These are phyloP conservation scores for Cololabis saira DNA, from an alignment of 2,113 vertebrate genomes.

Conservation along the genomic window DNA sequence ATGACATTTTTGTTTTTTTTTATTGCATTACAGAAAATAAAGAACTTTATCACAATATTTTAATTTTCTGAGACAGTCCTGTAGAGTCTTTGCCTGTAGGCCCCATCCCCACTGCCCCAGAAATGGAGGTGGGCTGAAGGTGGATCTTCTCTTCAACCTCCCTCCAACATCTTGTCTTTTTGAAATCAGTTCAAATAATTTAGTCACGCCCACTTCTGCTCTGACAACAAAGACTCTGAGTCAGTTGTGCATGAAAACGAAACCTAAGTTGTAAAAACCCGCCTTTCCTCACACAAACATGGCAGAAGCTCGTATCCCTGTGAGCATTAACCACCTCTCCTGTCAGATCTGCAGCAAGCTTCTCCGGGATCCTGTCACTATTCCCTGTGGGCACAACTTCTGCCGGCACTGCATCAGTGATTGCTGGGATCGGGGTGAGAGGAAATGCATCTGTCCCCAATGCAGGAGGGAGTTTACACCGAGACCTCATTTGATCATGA, in stretches of 20 bases:
- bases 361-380: conserved; percentile 77
- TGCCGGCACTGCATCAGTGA: conserved; percentile 24
- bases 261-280: background rate
- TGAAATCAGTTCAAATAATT: conserved; percentile 8
- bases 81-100: too few relatives aligned
- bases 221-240: background rate
- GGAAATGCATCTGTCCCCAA: conserved; percentile 13
- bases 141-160: too few relatives aligned
- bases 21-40: too few relatives aligned
- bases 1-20: too few relatives aligned
- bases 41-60: too few relatives aligned
- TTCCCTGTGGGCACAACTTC: conserved; percentile 79
- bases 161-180: too few relatives aligned
- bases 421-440: background rate
- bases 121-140: too few relatives aligned
- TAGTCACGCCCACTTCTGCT: conserved; percentile 30
- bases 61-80: too few relatives aligned
- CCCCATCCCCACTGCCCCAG: too few relatives aligned
- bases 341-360: conserved; percentile 79
- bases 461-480: conserved; percentile 12
- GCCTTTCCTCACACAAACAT: conserved; percentile 10
- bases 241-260: conserved; percentile 12
- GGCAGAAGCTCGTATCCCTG: background rate
- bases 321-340: conserved; percentile 59
- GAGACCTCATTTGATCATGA: conserved; percentile 14